Base-by-base conservation (phyloP, 2,888 invertebrate genomes). In the Leptopilina drosophilae region DNA sequence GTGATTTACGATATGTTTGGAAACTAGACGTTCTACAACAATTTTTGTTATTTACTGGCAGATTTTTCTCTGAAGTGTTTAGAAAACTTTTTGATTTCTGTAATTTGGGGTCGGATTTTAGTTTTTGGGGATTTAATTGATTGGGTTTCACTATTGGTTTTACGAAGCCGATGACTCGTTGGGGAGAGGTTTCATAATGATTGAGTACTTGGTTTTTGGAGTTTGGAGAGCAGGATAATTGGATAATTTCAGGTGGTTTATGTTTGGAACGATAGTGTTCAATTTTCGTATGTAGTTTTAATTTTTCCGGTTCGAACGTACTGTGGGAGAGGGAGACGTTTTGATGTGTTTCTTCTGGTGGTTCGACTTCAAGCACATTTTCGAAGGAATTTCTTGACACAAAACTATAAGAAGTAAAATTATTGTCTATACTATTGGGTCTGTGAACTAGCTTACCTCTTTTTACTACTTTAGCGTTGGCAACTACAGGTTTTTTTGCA, bases 361-460 rank as follows among this genome's bases (percentile, higher is more conserved):
- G 49, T 12, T 69, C 69, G 26, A 69, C 49, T 78, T 85, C 83
- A 69, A 78, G 7, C 5, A 85, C 79, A n/a, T 85, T 81, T 56
- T 88, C 89, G 53, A 86, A 82, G 56, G 85, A 87, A 20, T 84
- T 84, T 33, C 78, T 85, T 46, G 88, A 88, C 2, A 87, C 78
- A 69, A 89, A 90, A 84, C 89, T 90, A 64, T 86, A 88, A 69
- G 87, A 84, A n/a, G 82, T 78, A 1, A 49, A n/a, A 67, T 86
- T 78, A 78, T 88, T 81, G 1, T 87, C 83, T 26, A 87, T 79
- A 46, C 87, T 87, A 79, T 84, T 80, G 7, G 78, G 64, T 81
- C 85, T 87, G 80, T 85, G 87, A 77, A 84, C 90, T 89, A 91
- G 89, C 91, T 91, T 91, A 91, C 91, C 91, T 91, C 87, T 86